Base-by-base conservation (phyloP, 1,140 invertebrate genomes). In the Bombus waltoni region DNA sequence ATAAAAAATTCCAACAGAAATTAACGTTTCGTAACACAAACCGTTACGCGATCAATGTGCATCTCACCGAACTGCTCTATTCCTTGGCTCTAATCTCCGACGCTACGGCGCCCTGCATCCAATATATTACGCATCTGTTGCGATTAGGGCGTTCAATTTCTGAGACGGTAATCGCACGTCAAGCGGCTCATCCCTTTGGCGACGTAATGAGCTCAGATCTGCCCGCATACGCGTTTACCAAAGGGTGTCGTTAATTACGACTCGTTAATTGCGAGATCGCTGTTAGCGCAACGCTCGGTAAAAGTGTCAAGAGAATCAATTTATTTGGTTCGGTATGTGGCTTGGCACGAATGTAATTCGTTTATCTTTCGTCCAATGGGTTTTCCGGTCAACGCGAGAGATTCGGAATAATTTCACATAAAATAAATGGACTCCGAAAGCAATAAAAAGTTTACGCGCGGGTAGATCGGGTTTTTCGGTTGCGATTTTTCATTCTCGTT, bases 371-470 rank as follows among this genome's bases (percentile, higher is more conserved):
- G 74, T 72, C 32, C 65, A 13, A 53, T 38, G 70, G 53, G n/a
- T 76, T 82, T 40, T 6, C 28, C 44, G 62, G n/a, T 11, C 32
- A 10, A 62, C 59, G 59, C 4, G 59, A n/a, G 59, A 62, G 28
- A n/a, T n/a, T 28, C 42, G 42, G 66, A 83, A 77, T 86, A 86
- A 83, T 77, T 62, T 40, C 65, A 42, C 42, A 42, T 40, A 65
- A 71, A 75, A 86, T 83, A 72, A 86, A 86, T 86, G 81, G 81
- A 35, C 53, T 77, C 42, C 70, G 35, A 85, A 42, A 40, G 59
- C 83, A 74, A 81, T 85, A 81, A 85, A 84, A 79, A 72, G 32
- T 13, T 32, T 8, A 3, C 18, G 18, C 22, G 25, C 13, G 40
- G 10, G 0, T 22, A 53, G 47, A 3, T 53, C 38, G 9, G 42